Percentiles rank a stretch among this genome's conserved stretches.
Conservation (phyloP, 1,140 invertebrate genomes). For the Parasteatoda tepidariorum region DNA sequence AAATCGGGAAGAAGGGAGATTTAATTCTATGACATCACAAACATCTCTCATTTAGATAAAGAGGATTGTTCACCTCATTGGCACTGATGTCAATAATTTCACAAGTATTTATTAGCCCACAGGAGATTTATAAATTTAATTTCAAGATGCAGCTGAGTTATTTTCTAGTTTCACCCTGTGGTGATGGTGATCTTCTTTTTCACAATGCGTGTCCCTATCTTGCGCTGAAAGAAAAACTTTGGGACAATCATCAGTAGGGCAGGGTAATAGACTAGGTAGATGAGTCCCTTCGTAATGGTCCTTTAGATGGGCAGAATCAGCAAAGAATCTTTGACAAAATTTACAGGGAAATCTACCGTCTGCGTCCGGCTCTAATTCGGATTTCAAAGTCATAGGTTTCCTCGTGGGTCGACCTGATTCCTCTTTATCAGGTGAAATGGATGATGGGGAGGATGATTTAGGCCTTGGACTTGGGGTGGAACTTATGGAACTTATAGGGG, state of each 20-base stretch:
- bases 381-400: constrained; percentile 21
- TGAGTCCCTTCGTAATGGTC: constrained; percentile 78
- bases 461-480: constrained; percentile 52
- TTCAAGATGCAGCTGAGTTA: constrained; percentile 24
- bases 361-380: constrained; percentile 65
- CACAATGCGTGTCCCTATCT: constrained; percentile 46
- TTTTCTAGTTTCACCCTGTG: constrained; percentile 37
- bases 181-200: constrained; percentile 36
- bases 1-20: too few relatives aligned
- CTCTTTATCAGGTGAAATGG: constrained; percentile 49
- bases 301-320: constrained; percentile 73
- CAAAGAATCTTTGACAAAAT: constrained; percentile 74
- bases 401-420: constrained; percentile 2
- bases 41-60: too few relatives aligned
- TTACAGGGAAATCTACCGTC: constrained; percentile 76
- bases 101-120: neutral
- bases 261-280: constrained; percentile 64
- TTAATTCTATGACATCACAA: too few relatives aligned
- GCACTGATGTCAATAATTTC: constrained; percentile 26
- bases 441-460: constrained; percentile 43
- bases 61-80: too few relatives aligned
- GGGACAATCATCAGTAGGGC: constrained; percentile 77
- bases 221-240: constrained; percentile 75
- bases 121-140: neutral
- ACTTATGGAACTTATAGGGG: constrained; percentile 52